A percentile compares a stretch with the other conserved stretches of the same genome.
Evolutionary conservation across 1,140 invertebrate genomes (phyloP).

Genomic region (Aleiodes sp.): DNA sequence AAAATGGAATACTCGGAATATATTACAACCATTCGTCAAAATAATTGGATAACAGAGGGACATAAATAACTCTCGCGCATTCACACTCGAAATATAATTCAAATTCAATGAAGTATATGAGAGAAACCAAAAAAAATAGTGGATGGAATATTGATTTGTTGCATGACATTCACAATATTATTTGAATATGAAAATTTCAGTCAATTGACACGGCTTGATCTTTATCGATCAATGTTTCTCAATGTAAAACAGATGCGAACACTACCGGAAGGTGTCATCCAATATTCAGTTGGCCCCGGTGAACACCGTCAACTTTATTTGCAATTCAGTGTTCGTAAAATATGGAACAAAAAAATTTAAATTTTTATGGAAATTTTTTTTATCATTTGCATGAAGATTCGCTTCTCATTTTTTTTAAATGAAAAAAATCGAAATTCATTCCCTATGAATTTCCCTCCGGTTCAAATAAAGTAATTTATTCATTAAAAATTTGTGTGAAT

Average conservation of each 20-base stretch:
- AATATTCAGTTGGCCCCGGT: background rate
- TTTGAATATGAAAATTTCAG: background rate
- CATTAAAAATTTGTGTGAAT: too few relatives aligned
- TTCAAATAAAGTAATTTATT: too few relatives aligned
- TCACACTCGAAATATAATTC: background rate
- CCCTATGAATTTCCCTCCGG: too few relatives aligned
- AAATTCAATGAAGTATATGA: too few relatives aligned
- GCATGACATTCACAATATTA: too few relatives aligned
- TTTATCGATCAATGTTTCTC: background rate
- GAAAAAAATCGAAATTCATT: too few relatives aligned
- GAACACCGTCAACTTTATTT: background rate
- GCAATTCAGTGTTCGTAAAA: background rate
- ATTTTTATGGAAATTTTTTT: background rate
- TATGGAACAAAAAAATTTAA: background rate
- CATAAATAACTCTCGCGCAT: background rate
- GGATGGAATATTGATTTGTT: too few relatives aligned
- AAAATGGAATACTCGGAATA: constrained; percentile 9
- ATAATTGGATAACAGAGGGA: background rate
- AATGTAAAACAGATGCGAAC: background rate
- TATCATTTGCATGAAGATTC: background rate
- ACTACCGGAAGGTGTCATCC: background rate
- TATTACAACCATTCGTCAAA: background rate
- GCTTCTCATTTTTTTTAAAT: too few relatives aligned
- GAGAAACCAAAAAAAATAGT: too few relatives aligned
- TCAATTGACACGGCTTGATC: background rate